Base-by-base conservation (phyloP, 2,113 vertebrate species). In the Cynocephalus volans region DNA sequence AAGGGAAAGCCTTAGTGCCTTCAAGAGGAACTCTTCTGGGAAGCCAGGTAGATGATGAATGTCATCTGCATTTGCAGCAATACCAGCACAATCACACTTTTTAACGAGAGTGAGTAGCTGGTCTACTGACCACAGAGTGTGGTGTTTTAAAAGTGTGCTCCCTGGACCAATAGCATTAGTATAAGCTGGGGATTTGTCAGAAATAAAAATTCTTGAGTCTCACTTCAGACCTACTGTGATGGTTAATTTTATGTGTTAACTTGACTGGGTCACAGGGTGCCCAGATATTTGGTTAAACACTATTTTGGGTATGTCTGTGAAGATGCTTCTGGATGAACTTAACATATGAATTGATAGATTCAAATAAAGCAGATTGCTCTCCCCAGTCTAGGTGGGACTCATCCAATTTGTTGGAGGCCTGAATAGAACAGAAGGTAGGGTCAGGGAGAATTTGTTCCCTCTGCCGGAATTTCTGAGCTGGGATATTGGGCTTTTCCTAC, bases 11-110 rank as follows among this genome's bases (percentile, higher is more conserved):
- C 1, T 28, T 54, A 36, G 31, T 58, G 12, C 15, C 36, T 48
- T 4, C 50, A 67, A 19, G 5, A 33, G 7, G 54, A 80, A 79
- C 9, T 18, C 26, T 19, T 75, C 11, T 45, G 75, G 28, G 41
- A 26, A 48, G 33, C 1, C 2, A 0, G 5, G 13, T n/a, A 14
- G 17, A 21, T 36, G 9, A n/a, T 36, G 67, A 31, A 12, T 76
- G 33, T 31, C 62, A 56, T 67, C 62, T 77, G 6, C 31, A 76
- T 86, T 69, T n/a, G n/a, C 3, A 64, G 73, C 56, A 54, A 79
- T 60, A 26, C 26, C 56, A 86, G 72, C 14, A 79, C 10, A 24
- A 56, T 3, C 24, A 14, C 17, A 15, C 17, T 28, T 41, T 79
- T 24, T 70, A n/a, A 56, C 48, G 82, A 64, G 48, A 80, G 28